A percentile compares a stretch with the other conserved stretches of the same genome.
Conservation (phyloP, 2,113 vertebrate genomes). For the Potamarius usumacintae region DNA sequence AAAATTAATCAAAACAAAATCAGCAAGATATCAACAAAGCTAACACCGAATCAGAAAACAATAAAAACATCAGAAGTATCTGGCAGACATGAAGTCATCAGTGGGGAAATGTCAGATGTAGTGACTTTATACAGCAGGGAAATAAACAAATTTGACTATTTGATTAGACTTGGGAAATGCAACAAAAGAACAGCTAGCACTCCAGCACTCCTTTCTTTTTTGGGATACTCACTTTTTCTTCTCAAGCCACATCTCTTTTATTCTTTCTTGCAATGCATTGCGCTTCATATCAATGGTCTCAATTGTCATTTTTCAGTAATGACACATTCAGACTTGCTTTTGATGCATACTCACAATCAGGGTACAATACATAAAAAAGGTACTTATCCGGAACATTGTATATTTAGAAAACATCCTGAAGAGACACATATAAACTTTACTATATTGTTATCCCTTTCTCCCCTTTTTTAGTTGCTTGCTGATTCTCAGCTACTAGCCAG, state of each 20-base stretch:
- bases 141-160: conserved; percentile 44
- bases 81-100: conserved; percentile 14
- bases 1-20: conserved; percentile 40
- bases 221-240: conserved; percentile 18
- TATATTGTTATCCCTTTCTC: not conserved
- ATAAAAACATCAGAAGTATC: conserved; percentile 42
- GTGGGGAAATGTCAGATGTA: conserved; percentile 24
- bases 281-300: not conserved
- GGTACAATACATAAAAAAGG: not conserved
- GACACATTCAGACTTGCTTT: not conserved
- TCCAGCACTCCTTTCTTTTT: not conserved
- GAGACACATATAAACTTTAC: not conserved
- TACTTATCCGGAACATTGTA: not conserved
- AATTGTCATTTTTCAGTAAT: conserved; percentile 17
- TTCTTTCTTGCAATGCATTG: conserved; percentile 14
- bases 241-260: not conserved
- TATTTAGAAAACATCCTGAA: not conserved
- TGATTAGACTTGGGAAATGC: conserved; percentile 22
- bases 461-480: not conserved
- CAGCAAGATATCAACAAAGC: conserved; percentile 34
- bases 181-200: not conserved
- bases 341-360: not conserved
- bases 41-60: conserved; percentile 44
- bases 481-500: not conserved
- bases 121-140: conserved; percentile 42